Conservation (phyloP, 2,797 vertebrate species). For the Ctenopoma multispine region DNA sequence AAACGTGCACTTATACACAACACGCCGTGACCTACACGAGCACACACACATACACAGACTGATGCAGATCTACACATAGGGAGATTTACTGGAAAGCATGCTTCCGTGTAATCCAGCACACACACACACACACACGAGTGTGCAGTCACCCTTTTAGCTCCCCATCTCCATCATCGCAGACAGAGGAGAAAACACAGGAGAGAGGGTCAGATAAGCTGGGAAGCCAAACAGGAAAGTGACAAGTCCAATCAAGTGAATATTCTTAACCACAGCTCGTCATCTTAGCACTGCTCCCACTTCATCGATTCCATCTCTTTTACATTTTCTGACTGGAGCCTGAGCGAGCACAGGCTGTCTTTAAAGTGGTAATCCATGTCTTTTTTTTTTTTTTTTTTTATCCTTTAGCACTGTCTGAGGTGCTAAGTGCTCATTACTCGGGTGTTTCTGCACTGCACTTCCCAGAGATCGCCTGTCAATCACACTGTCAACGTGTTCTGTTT, state of each 20-base stretch:
- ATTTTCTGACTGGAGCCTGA: slow-evolving; percentile 31
- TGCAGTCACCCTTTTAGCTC: slow-evolving; percentile 29
- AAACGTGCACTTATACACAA: background rate
- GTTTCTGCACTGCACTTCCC: slow-evolving; percentile 31
- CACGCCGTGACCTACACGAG: background rate
- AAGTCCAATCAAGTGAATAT: slow-evolving; percentile 44
- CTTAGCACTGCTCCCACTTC: slow-evolving; percentile 49
- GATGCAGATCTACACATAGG: background rate
- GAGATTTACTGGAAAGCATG: slow-evolving; percentile 7
- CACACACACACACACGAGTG: slow-evolving; percentile 1
- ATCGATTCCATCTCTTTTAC: slow-evolving; percentile 37
- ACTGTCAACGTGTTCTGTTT: background rate
- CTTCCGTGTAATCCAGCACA: slow-evolving; percentile 15
- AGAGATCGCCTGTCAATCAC: slow-evolving; percentile 59
- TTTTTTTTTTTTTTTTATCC: slow-evolving; percentile 1
- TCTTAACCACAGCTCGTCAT: slow-evolving; percentile 29
- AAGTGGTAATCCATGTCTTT: slow-evolving; percentile 48
- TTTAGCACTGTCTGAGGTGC: slow-evolving; percentile 14
- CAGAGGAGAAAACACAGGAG: slow-evolving; percentile 1
- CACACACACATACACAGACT: slow-evolving; percentile 8
- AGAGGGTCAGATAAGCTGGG: slow-evolving; percentile 23
- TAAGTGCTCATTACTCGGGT: slow-evolving; percentile 54
- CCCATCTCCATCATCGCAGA: slow-evolving; percentile 33
- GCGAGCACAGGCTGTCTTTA: slow-evolving; percentile 24
- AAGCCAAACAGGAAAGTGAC: slow-evolving; percentile 64